Conservation (phyloP, 2,888 invertebrate species). For the Protonemura montana region DNA sequence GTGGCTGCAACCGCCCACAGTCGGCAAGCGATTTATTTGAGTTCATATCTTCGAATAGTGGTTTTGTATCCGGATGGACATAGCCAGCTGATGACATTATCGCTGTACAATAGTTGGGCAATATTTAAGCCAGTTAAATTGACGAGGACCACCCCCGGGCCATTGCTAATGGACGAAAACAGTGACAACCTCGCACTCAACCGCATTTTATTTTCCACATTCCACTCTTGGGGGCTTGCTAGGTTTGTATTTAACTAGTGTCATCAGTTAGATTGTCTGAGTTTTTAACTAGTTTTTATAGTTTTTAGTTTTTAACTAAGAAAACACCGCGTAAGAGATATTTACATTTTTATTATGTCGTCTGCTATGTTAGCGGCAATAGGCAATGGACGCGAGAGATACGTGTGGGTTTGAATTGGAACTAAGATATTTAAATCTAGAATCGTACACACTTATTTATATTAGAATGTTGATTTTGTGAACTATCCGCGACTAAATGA, state of each 20-base stretch:
- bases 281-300: no score
- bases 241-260: neutral
- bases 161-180: neutral
- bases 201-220: neutral
- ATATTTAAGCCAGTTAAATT: neutral
- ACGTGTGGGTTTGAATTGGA: neutral
- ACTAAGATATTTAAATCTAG: neutral
- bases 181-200: neutral
- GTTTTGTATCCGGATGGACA: neutral
- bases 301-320: neutral
- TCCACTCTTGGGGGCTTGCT: neutral
- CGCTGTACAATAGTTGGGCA: neutral
- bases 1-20: neutral
- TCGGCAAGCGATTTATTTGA: neutral
- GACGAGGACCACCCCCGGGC: conserved; percentile 17
- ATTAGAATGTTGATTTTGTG: neutral
- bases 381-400: neutral
- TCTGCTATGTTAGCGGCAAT: neutral
- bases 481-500: neutral
- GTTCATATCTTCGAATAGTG: neutral
- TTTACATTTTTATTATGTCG: conserved; percentile 27
- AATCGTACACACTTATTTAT: neutral
- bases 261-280: conserved; percentile 17
- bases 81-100: neutral
- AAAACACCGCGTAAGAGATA: conserved; percentile 13